Evolutionary conservation across 2,113 vertebrate species (phyloP), one percentile per base, ranked within the genome.

Genomic region (Zosterops japonicus): DNA sequence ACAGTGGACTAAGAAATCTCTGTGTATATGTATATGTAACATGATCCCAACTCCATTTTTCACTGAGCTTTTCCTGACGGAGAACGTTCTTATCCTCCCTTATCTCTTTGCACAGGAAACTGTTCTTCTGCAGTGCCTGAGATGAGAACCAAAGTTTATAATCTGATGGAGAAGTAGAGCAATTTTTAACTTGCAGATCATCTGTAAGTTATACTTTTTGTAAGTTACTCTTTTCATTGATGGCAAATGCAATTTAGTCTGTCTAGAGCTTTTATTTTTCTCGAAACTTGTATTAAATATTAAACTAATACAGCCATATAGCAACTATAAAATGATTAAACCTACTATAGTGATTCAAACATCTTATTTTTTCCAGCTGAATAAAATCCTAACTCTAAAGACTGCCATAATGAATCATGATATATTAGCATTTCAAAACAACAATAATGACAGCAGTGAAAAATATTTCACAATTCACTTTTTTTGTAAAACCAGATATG

Each of bases 341-440:
- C 36, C 11, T 69, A 22, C 70, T 44, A 15, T 10, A 93, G 25
- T 68, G 87, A 86, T 90, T 95, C 31, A 76, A 78, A 50, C 5
- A 57, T 42, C 12, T 84, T 65, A 47, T n/a, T 91, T 61, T 93
- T 92, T 91, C 55, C 59, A 82, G 47, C 2, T 52, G 31, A 83
- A 95, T 87, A 87, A 69, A 83, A 82, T 21, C 36, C 11, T 74
- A 70, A 44, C 87, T 94, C n/a, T 87, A 87, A 89, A 83, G 56
- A 83, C 23, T 91, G 20, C 25, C 56, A 24, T 88, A 90, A 79
- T 88, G 20, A 93, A 93, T 50, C 31, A 74, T 47, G 69, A 83
- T 86, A 14, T 15, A 36, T 97, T 93, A 86, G 29, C 74, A 96
- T 87, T 90, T 96, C 87, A 92, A 92, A 94, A 93, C 65, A 88